Base-by-base conservation (phyloP, 2,888 invertebrate genomes). In the Rutpela maculata region DNA sequence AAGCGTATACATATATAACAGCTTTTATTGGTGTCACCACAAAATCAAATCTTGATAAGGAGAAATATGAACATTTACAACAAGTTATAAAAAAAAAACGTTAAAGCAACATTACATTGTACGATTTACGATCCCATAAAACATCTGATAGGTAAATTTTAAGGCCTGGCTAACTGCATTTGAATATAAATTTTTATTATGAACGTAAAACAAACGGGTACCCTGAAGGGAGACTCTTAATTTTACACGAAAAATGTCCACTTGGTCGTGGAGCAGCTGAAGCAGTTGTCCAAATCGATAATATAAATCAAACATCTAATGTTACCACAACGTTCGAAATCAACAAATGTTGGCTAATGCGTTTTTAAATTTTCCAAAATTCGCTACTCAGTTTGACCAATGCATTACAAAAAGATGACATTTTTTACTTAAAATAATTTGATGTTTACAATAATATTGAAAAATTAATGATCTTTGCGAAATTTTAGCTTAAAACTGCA, bases 161-260 rank as follows among this genome's bases (percentile, higher is more conserved):
- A 60, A 57, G 62, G 60, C 59, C 38, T 17, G 38, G 43, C 60
- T 70, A 72, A 72, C 62, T 62, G 55, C 72, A 43, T 72, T 22
- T 63, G 72, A 72, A 72, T 72, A 63, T 72, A 72, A 72, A 72
- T 63, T 72, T 63, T 72, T 63, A 63, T 72, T 72, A 63, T 72
- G 72, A 72, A 12, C 26, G 72, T 63, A 70, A 70, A 70, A 62
- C 72, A 50, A 72, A 63, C 55, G 72, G 63, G 22, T 10, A 50
- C 50, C 55, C 19, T 19, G 67, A 55, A 56, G 67, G 67, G 55
- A 63, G 22, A 26, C 17, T 7, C 56, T 26, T 67, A 67, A 67
- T 67, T 66, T 55, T 11, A 26, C 12, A 50, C 50, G 50, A 50
- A 50, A 50, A n/a, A 15, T 15, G 1, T n/a, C 50, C 50, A n/a